These are phyloP conservation scores for Euzetes globulus DNA, from an alignment of 2,888 invertebrate genomes.

Conservation along the genomic window DNA sequence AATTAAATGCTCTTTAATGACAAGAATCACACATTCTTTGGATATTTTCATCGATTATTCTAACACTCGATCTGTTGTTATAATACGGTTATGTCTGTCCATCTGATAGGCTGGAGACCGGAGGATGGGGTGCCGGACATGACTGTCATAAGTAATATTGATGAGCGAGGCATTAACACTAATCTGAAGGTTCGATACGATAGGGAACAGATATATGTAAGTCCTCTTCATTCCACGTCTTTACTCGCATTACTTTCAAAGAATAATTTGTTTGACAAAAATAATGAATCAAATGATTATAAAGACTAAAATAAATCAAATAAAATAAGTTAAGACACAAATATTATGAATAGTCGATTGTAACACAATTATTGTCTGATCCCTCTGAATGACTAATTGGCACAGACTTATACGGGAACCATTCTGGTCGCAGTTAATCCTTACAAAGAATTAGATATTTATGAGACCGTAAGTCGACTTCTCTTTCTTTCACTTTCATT, in stretches of 20 bases:
- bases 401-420: slow-evolving; percentile 85
- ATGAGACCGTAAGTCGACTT: slow-evolving; percentile 57
- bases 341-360: neutral
- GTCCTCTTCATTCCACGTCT: slow-evolving; percentile 19
- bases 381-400: neutral
- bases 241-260: neutral
- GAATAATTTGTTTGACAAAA: no score
- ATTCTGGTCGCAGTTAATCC: slow-evolving; percentile 90
- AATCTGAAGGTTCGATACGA: slow-evolving; percentile 74
- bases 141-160: slow-evolving; percentile 81
- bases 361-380: neutral
- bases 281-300: neutral
- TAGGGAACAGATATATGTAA: slow-evolving; percentile 77
- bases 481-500: neutral
- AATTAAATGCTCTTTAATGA: no score
- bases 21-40: neutral
- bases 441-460: slow-evolving; percentile 81
- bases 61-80: neutral
- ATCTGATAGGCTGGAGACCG: slow-evolving; percentile 42
- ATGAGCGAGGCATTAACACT: slow-evolving; percentile 77
- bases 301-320: neutral
- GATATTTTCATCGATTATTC: neutral
- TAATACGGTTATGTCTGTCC: neutral
- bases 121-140: slow-evolving; percentile 79
- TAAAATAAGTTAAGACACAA: neutral